A percentile compares a stretch with the other conserved stretches of the same genome.
Conservation (phyloP, 2,113 vertebrate genomes). For the Gasterosteus aculeatus region DNA sequence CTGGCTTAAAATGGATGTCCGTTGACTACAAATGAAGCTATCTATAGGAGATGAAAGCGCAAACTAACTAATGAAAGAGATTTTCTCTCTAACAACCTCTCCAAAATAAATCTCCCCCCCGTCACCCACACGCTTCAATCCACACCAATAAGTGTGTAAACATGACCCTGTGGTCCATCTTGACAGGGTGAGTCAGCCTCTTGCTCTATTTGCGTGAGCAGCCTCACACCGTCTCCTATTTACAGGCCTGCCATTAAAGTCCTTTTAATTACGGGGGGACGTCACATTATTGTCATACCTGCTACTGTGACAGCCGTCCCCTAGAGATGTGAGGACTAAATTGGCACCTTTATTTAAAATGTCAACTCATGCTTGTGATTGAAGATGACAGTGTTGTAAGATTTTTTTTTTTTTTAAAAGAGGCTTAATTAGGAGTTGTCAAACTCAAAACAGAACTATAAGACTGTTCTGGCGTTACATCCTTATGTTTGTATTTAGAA, state of each 20-base stretch:
- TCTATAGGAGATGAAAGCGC: background rate
- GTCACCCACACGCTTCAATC: too few species aligned
- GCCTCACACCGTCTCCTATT: constrained; percentile 28
- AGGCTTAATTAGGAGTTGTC: constrained; percentile 6
- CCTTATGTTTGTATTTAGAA: constrained; percentile 4
- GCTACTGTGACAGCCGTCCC: constrained; percentile 31
- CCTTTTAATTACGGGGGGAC: constrained; percentile 28
- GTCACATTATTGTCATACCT: constrained; percentile 31
- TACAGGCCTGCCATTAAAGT: constrained; percentile 37
- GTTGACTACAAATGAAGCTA: background rate
- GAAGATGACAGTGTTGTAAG: constrained; percentile 17
- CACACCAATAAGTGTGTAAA: background rate
- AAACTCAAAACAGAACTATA: background rate
- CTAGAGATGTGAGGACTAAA: constrained; percentile 26
- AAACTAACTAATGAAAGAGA: background rate
- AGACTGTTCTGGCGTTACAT: background rate
- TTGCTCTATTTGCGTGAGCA: background rate
- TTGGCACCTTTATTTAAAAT: constrained; percentile 39
- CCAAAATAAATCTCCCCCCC: background rate
- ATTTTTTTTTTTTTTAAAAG: background rate
- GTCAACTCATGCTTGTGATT: constrained; percentile 42
- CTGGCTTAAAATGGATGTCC: background rate
- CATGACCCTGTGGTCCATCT: constrained; percentile 1
- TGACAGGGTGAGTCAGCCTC: background rate
- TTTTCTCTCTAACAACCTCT: background rate